These are phyloP conservation scores for Sebastes kiyomatsui DNA, from an alignment of 2,797 vertebrate genomes.

Conservation along the genomic window DNA sequence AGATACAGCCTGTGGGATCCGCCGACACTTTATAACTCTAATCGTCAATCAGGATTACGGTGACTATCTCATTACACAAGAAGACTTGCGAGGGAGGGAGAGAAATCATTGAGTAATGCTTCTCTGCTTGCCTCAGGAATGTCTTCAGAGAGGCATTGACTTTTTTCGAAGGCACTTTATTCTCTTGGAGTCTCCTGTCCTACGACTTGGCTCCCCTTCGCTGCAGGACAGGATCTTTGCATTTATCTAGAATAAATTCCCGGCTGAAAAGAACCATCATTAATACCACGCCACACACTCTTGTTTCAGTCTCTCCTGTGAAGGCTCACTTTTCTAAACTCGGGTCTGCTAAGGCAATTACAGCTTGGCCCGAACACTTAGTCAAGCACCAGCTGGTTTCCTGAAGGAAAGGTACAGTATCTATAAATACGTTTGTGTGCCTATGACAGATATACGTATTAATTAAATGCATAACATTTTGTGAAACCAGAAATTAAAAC, in stretches of 20 bases:
- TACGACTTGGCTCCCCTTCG: conserved; percentile 22
- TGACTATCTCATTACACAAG: conserved; percentile 48
- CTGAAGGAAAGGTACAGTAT: conserved; percentile 15
- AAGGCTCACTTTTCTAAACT: conserved; percentile 17
- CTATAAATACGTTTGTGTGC: neutral
- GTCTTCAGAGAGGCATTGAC: conserved; percentile 35
- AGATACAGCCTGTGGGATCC: conserved; percentile 17
- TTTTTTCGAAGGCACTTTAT: conserved; percentile 23
- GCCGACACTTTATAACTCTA: conserved; percentile 22
- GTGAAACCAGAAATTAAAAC: neutral
- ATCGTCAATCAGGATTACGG: conserved; percentile 54
- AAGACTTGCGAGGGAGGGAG: conserved; percentile 13
- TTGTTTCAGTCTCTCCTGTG: conserved; percentile 27
- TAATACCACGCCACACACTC: conserved; percentile 15
- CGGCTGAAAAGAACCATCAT: conserved; percentile 32
- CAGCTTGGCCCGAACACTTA: neutral
- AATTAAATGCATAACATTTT: neutral
- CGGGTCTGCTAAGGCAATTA: conserved; percentile 52
- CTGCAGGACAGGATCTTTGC: conserved; percentile 31
- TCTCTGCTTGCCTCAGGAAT: conserved; percentile 40
- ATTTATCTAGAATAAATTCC: conserved; percentile 47
- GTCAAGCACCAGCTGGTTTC: conserved; percentile 30
- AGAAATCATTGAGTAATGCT: conserved; percentile 33
- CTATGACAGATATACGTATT: neutral
- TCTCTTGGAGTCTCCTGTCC: conserved; percentile 20